Conservation (phyloP, 1,140 invertebrate genomes). For the Zaprionus inermis region DNA sequence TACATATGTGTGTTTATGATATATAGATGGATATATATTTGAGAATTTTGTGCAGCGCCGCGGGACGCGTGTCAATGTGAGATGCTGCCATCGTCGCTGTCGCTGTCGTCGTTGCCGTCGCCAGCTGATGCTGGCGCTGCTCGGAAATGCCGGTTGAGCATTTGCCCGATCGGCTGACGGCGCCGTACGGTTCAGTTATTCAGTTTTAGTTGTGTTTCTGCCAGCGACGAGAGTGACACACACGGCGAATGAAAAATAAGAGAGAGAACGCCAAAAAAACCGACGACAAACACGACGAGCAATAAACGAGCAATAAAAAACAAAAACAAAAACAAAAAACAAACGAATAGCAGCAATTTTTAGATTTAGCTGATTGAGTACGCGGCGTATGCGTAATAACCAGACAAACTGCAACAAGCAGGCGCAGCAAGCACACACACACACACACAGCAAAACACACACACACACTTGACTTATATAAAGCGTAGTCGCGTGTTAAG, state of each 20-base stretch:
- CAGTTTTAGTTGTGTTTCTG: slow-evolving; percentile 75
- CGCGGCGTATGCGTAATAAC: slow-evolving; percentile 53
- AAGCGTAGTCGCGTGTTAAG: slow-evolving; percentile 14
- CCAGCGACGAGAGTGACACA: slow-evolving; percentile 74
- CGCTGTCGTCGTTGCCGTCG: slow-evolving; percentile 36
- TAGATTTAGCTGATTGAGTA: slow-evolving; percentile 57
- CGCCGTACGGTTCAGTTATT: slow-evolving; percentile 58
- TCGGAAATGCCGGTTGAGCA: slow-evolving; percentile 62
- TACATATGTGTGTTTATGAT: slow-evolving; percentile 7
- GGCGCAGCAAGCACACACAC: slow-evolving; percentile 35
- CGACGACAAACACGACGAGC: slow-evolving; percentile 54
- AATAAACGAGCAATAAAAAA: slow-evolving; percentile 48
- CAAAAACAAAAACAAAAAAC: neutral
- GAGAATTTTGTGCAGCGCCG: slow-evolving; percentile 39
- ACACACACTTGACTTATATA: slow-evolving; percentile 19
- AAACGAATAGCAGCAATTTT: slow-evolving; percentile 50
- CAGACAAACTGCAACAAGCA: slow-evolving; percentile 31
- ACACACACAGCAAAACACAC: slow-evolving; percentile 28
- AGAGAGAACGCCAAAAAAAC: slow-evolving; percentile 31
- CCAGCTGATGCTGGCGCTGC: slow-evolving; percentile 31
- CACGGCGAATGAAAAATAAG: slow-evolving; percentile 16
- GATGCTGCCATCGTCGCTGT: neutral
- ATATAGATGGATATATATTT: slow-evolving; percentile 27
- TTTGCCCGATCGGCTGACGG: slow-evolving; percentile 52
- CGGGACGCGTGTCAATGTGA: slow-evolving; percentile 59